Conservation (phyloP, 1,140 invertebrate genomes). For the Rhyacophila brunnea region DNA sequence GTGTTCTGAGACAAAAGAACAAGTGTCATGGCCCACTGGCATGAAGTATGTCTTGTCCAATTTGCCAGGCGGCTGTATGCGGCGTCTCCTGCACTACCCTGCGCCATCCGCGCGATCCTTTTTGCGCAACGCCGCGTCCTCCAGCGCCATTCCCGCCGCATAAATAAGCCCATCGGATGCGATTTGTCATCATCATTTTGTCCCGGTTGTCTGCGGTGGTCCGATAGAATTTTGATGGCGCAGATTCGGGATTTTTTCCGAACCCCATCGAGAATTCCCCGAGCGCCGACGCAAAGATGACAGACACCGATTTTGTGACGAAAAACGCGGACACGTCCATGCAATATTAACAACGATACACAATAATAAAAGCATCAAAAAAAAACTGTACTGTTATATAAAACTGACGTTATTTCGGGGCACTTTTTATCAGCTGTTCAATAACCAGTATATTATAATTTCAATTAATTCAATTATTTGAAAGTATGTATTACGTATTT, state of each 20-base stretch:
- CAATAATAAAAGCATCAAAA: neutral
- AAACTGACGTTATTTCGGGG: no score
- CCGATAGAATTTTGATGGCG: constrained; percentile 24
- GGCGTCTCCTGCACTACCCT: neutral
- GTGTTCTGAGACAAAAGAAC: constrained; percentile 1
- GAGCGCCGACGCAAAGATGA: constrained; percentile 15
- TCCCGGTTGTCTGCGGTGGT: constrained; percentile 14
- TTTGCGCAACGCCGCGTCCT: constrained; percentile 7
- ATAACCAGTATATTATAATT: no score
- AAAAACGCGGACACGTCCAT: constrained; percentile 4
- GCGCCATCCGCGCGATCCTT: constrained; percentile 9
- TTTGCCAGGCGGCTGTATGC: neutral
- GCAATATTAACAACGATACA: neutral
- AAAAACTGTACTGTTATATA: no score
- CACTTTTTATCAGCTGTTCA: no score
- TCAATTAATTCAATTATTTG: no score
- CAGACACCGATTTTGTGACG: constrained; percentile 12
- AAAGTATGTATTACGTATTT: no score
- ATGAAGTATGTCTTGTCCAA: constrained; percentile 1
- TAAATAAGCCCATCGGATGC: constrained; percentile 24
- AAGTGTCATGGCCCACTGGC: neutral
- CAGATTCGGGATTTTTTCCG: constrained; percentile 12
- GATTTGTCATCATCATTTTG: constrained; percentile 34
- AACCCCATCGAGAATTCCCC: neutral
- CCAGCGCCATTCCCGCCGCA: constrained; percentile 16